Evolutionary conservation across 2,113 vertebrate genomes (phyloP), one percentile per base, ranked within the genome.

Genomic region (Trematocara marginatum): DNA sequence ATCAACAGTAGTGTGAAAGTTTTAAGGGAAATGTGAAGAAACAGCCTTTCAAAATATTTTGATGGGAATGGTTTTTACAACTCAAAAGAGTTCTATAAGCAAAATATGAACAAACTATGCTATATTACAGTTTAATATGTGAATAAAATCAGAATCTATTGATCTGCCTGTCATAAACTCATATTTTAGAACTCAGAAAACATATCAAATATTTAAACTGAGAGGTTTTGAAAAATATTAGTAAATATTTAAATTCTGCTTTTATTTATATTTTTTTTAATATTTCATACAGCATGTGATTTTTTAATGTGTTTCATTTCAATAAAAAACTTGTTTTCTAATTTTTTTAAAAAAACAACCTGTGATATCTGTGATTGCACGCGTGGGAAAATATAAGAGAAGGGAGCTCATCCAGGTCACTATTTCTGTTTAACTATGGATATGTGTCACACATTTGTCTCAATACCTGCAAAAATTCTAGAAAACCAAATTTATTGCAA

Each of bases 351-450:
- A 23, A 10, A 54, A 54, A 1, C 31, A n/a, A 35, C 9, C 6
- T 64, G 16, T n/a, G 3, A 64, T 64, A n/a, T 64, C 31, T 38
- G 10, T 64, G 59, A n/a, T 61, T 61, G 5, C 15, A 34, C 1
- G 0, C 1, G 29, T 61, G 57, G 9, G 31, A 64, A n/a, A n/a
- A 38, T 38, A 64, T 2, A 64, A 38, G 18, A 20, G 34, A 64
- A 7, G 0, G 34, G 10, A n/a, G 1, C 0, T 64, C 2, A 64
- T 38, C 2, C 18, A 7, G 4, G 59, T 7, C 4, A 12, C 18
- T 38, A 64, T 10, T 64, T 64, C 18, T 38, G 59, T 20, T 64
- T 64, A 64, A n/a, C 59, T 38, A 64, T 64, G 59, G 0, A 5
- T 1, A 12, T 64, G 4, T 64, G 38, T 38, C 34, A 38, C 31